These are phyloP conservation scores for Morpho helenor DNA, from an alignment of 2,888 invertebrate species.

Conservation along the genomic window DNA sequence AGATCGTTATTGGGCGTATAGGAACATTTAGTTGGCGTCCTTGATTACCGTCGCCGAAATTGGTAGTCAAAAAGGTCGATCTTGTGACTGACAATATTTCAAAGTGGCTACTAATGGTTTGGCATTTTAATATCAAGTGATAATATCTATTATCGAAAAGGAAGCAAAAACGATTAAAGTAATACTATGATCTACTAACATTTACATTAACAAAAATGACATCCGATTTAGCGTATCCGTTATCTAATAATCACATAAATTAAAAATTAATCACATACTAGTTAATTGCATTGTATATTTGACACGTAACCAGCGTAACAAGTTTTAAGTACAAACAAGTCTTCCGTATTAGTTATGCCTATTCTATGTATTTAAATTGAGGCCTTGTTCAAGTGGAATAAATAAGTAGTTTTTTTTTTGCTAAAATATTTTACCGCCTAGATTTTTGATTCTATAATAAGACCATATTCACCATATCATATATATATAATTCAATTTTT, in stretches of 20 bases:
- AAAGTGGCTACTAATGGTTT: constrained; percentile 33
- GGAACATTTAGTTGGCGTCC: constrained; percentile 49
- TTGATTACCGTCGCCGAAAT: constrained; percentile 47
- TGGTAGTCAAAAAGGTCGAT: constrained; percentile 38
- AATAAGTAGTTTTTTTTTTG: too few relatives aligned
- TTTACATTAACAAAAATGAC: constrained; percentile 5
- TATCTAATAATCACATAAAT: not conserved
- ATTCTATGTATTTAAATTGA: too few relatives aligned
- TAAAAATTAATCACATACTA: not conserved
- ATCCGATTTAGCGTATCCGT: constrained; percentile 2
- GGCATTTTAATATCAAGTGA: constrained; percentile 39
- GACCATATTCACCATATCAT: too few relatives aligned
- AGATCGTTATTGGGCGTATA: constrained; percentile 42
- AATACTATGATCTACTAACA: constrained; percentile 9
- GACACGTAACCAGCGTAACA: constrained; percentile 2
- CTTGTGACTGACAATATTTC: constrained; percentile 26
- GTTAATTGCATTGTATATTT: constrained; percentile 4
- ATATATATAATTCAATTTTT: too few relatives aligned
- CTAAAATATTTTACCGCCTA: too few relatives aligned
- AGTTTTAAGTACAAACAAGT: constrained; percentile 2
- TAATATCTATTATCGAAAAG: constrained; percentile 9
- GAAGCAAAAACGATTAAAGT: constrained; percentile 8
- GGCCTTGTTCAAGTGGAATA: too few relatives aligned
- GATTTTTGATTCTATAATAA: too few relatives aligned
- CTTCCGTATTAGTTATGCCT: constrained; percentile 1